A percentile compares a stretch with the other conserved stretches of the same genome.
Conservation (phyloP, 1,140 invertebrate species). For the Zaprionus vittiger region DNA sequence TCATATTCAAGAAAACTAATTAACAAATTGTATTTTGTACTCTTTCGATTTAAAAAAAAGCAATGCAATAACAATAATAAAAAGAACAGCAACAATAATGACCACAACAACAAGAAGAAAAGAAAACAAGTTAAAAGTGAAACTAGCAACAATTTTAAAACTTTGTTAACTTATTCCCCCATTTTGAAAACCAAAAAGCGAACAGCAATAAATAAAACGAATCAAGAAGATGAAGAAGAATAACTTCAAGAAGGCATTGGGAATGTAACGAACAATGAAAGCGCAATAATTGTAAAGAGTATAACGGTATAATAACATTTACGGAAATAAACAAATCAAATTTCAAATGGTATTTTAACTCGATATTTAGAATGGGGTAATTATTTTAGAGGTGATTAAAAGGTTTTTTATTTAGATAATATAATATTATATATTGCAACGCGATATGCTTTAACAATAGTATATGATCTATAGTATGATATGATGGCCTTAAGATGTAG, state of each 20-base stretch:
- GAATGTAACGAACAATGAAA: constrained; percentile 55
- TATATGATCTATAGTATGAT: no score
- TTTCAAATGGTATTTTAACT: not conserved
- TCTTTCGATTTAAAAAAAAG: constrained; percentile 32
- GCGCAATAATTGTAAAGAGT: constrained; percentile 47
- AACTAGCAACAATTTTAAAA: constrained; percentile 35
- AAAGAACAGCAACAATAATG: constrained; percentile 9
- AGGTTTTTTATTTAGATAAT: not conserved
- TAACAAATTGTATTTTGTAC: constrained; percentile 39
- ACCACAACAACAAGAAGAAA: constrained; percentile 24
- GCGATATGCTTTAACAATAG: no score
- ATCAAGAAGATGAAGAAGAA: not conserved
- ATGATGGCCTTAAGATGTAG: no score
- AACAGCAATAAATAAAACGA: constrained; percentile 10
- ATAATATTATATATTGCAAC: no score
- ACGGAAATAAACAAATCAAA: constrained; percentile 29
- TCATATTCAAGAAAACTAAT: constrained; percentile 17
- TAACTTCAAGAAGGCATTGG: constrained; percentile 26
- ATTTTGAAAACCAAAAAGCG: constrained; percentile 12
- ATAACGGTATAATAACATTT: constrained; percentile 38
- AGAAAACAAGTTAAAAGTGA: not conserved
- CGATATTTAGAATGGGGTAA: no score
- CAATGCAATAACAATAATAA: constrained; percentile 12
- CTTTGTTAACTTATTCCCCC: constrained; percentile 41
- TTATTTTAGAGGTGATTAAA: not conserved